Conservation (phyloP, 2,797 vertebrate species). For the Microctenopoma stevenorrisi region DNA sequence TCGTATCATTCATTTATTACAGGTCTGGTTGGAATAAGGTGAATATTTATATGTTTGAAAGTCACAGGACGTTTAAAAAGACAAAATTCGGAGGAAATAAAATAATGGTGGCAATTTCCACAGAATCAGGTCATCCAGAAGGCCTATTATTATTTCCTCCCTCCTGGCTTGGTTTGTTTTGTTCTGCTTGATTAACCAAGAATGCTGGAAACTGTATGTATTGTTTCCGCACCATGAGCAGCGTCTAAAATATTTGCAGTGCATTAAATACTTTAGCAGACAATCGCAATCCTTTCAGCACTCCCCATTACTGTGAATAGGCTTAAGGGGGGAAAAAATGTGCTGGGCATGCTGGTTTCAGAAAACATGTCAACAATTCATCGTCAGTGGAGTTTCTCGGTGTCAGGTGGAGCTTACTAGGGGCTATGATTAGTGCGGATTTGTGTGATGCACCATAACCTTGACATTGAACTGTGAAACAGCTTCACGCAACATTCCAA, state of each 20-base stretch:
- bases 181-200: slow-evolving; percentile 83
- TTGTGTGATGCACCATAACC: slow-evolving; percentile 81
- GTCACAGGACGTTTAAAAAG: slow-evolving; percentile 26
- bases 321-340: slow-evolving; percentile 77
- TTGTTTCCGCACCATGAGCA: slow-evolving; percentile 82
- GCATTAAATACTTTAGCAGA: slow-evolving; percentile 84
- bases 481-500: slow-evolving; percentile 81
- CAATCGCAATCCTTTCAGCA: slow-evolving; percentile 84
- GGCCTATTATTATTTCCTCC: slow-evolving; percentile 18
- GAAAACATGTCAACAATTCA: slow-evolving; percentile 82
- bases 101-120: slow-evolving; percentile 54
- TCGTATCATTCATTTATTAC: slow-evolving; percentile 67
- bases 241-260: slow-evolving; percentile 84
- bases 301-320: slow-evolving; percentile 75
- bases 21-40: slow-evolving; percentile 24
- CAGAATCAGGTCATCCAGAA: slow-evolving; percentile 61
- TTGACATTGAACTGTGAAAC: slow-evolving; percentile 82
- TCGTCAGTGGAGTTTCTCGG: slow-evolving; percentile 68
- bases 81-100: slow-evolving; percentile 35
- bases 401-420: slow-evolving; percentile 84
- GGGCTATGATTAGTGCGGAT: slow-evolving; percentile 82
- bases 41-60: slow-evolving; percentile 35
- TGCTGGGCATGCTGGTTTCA: slow-evolving; percentile 72
- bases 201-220: slow-evolving; percentile 79
- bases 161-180: slow-evolving; percentile 78